Percentiles rank a stretch among this genome's conserved stretches.
Evolutionary conservation across 2,797 vertebrate genomes (phyloP).

Genomic region (Mycteria americana): DNA sequence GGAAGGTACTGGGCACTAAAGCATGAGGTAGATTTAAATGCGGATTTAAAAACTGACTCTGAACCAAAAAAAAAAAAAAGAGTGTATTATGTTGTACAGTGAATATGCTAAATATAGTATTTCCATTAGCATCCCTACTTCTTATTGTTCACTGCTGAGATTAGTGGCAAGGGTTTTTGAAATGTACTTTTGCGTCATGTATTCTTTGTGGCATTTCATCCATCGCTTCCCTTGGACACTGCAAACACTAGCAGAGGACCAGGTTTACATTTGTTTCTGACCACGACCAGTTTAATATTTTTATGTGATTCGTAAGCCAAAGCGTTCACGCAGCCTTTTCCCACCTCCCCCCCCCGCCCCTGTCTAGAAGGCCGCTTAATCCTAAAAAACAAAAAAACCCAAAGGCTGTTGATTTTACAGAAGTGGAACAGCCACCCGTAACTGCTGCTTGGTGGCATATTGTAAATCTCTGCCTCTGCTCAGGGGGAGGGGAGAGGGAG

Average conservation of each 20-base stretch:
- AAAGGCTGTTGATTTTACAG: background rate
- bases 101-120: background rate
- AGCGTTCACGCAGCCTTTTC: background rate
- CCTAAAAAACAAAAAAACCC: background rate
- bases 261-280: background rate
- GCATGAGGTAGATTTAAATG: background rate
- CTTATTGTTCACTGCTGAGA: background rate
- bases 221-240: background rate
- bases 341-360: too few species aligned
- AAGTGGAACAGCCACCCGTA: background rate
- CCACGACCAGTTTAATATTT: background rate
- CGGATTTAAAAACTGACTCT: background rate
- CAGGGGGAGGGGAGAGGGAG: background rate
- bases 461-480: background rate
- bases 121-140: background rate
- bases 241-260: background rate
- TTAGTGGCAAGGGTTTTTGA: background rate
- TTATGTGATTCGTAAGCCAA: background rate
- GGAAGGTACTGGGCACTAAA: background rate
- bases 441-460: background rate
- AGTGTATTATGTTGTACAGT: background rate
- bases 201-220: background rate
- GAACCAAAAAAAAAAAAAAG: background rate
- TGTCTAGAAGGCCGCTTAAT: background rate
- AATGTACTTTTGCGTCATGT: background rate